These are phyloP conservation scores for Dinoponera quadriceps DNA, from an alignment of 1,140 invertebrate genomes.

Conservation along the genomic window DNA sequence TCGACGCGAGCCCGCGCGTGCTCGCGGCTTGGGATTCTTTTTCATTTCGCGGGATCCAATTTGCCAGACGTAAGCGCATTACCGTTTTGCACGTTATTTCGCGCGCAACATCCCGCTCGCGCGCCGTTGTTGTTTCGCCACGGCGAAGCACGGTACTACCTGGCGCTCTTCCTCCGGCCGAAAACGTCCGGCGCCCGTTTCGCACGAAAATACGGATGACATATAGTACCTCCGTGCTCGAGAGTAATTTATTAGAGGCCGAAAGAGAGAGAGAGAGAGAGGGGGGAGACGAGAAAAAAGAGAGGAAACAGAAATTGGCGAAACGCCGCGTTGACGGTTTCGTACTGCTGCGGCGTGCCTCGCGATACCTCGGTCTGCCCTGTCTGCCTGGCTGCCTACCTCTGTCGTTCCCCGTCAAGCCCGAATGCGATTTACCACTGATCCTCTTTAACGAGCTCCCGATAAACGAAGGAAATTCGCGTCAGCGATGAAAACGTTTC, in stretches of 20 bases:
- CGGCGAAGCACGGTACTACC: background rate
- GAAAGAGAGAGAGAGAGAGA: no score
- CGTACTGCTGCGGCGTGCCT: constrained; percentile 16
- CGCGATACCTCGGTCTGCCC: constrained; percentile 25
- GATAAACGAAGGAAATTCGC: constrained; percentile 74
- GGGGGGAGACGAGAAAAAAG: background rate
- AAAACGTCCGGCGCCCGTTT: constrained; percentile 36
- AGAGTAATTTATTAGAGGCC: constrained; percentile 60
- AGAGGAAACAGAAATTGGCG: background rate
- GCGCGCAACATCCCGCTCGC: constrained; percentile 40
- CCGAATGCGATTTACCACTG: constrained; percentile 70
- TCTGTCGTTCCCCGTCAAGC: constrained; percentile 47
- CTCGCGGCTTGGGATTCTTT: constrained; percentile 46
- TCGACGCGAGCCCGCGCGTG: background rate
- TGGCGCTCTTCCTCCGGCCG: background rate
- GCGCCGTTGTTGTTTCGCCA: constrained; percentile 43
- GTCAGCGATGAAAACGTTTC: constrained; percentile 73
- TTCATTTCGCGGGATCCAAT: constrained; percentile 62
- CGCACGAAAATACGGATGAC: constrained; percentile 51
- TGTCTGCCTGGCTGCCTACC: constrained; percentile 11
- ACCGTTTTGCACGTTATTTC: constrained; percentile 62
- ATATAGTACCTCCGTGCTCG: constrained; percentile 31
- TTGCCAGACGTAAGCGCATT: constrained; percentile 65
- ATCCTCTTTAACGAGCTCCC: constrained; percentile 74
- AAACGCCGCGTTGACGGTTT: constrained; percentile 28